Conservation (phyloP, 1,140 invertebrate species). For the Macrocentrus cingulum region DNA sequence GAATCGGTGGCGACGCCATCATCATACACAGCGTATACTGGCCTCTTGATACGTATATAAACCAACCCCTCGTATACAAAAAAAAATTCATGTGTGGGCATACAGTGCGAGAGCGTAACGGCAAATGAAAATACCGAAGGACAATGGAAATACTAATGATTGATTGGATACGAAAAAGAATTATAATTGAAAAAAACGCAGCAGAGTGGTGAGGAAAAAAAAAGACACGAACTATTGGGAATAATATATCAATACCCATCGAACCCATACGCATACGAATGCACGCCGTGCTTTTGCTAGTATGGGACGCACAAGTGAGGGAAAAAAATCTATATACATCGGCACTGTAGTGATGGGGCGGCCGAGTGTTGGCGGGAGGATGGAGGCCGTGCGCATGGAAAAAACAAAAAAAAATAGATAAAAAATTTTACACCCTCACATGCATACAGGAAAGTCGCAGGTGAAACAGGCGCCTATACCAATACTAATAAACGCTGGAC, state of each 20-base stretch:
- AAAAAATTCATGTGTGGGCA: not conserved
- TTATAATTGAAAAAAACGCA: conserved; percentile 61
- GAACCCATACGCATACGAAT: conserved; percentile 60
- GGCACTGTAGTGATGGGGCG: not conserved
- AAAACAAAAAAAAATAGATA: not conserved
- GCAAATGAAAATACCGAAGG: conserved; percentile 61
- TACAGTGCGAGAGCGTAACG: conserved; percentile 53
- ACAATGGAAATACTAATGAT: conserved; percentile 62
- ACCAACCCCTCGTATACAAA: not conserved
- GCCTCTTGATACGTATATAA: too few relatives aligned
- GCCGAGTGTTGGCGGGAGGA: not conserved
- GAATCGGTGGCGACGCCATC: conserved; percentile 49
- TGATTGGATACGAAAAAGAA: conserved; percentile 62
- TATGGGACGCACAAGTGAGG: conserved; percentile 18
- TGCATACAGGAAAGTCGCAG: conserved; percentile 1
- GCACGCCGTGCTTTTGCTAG: conserved; percentile 36
- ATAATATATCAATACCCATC: conserved; percentile 62
- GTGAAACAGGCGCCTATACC: conserved; percentile 10
- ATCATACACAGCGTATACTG: conserved; percentile 29
- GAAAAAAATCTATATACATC: conserved; percentile 10
- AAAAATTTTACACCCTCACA: conserved; percentile 19
- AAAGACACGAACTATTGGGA: conserved; percentile 58
- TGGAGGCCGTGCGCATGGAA: not conserved
- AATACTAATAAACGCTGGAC: conserved; percentile 33
- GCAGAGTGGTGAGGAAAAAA: conserved; percentile 40